phyloP scores from a whole-genome alignment of 2,113 vertebrate genomes.

The Notiomystis cincta region DNA sequence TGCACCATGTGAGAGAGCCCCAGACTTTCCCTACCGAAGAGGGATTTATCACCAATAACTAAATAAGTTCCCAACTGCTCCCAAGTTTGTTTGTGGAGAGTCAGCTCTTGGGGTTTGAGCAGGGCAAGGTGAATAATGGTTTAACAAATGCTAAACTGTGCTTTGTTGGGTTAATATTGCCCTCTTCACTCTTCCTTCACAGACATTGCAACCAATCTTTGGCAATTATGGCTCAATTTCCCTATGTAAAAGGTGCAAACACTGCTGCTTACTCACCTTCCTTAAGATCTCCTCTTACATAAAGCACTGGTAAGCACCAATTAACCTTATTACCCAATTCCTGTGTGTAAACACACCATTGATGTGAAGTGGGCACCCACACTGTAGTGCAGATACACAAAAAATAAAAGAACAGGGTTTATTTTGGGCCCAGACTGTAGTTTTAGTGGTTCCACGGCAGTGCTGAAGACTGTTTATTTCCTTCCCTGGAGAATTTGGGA shows the following conservation, averaged over 20 bases:
- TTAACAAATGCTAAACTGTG: background rate
- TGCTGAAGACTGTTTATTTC: background rate
- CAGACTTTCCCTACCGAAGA: background rate
- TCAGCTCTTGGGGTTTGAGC: background rate
- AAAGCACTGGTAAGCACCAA: background rate
- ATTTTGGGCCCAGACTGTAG: background rate
- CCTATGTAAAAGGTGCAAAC: background rate
- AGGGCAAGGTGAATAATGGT: background rate
- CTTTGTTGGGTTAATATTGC: background rate
- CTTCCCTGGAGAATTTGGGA: background rate
- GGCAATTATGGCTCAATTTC: background rate
- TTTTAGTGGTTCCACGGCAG: background rate
- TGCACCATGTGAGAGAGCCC: background rate
- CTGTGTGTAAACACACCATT: background rate
- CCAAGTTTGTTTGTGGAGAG: accelerated
- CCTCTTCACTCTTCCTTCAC: background rate
- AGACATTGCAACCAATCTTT: background rate
- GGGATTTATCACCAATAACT: background rate
- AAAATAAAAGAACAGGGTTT: background rate
- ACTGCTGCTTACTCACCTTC: background rate
- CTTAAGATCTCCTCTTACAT: background rate
- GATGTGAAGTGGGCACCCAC: background rate
- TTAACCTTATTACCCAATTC: background rate
- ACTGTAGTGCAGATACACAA: background rate
- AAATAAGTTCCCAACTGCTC: background rate